Conservation (phyloP, 23 tunicate species). For the Trididemnum miniatum region DNA sequence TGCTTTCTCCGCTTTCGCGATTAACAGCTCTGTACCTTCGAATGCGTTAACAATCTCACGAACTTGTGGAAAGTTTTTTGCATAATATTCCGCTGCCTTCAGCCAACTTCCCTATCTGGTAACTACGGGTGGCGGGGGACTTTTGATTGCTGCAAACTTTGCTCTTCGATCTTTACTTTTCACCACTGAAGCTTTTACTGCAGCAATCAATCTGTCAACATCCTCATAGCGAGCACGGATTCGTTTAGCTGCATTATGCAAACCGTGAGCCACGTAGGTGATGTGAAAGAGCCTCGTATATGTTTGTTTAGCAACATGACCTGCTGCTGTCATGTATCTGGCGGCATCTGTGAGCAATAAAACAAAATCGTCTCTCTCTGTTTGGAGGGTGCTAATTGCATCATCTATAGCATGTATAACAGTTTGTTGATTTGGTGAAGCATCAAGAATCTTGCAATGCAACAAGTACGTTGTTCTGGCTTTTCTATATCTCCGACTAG, state of each 20-base stretch:
- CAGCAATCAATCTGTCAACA: conserved; percentile 47
- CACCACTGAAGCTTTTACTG: conserved; percentile 52
- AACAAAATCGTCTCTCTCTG: conserved; percentile 38
- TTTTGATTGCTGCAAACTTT: conserved; percentile 46
- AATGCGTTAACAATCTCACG: conserved; percentile 24
- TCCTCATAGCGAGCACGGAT: conserved; percentile 40
- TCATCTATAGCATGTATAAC: conserved; percentile 38
- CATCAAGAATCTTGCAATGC: conserved; percentile 37
- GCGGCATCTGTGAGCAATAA: conserved; percentile 48
- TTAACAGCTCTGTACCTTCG: conserved; percentile 29
- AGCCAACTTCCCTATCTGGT: too few relatives aligned
- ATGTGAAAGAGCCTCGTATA: conserved; percentile 42
- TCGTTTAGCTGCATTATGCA: conserved; percentile 51
- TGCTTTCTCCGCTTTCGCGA: conserved; percentile 23
- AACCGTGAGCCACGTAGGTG: conserved; percentile 40
- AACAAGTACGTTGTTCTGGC: conserved; percentile 37
- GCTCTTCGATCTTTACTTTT: conserved; percentile 43
- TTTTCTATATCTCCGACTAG: conserved; percentile 39
- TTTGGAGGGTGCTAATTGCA: conserved; percentile 40
- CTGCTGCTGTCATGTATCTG: conserved; percentile 53
- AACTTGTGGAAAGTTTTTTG: conserved; percentile 34
- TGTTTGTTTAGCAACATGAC: conserved; percentile 42
- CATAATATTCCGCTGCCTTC: too few relatives aligned
- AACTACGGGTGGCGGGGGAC: conserved; percentile 43
- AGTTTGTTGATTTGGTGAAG: conserved; percentile 42